Evolutionary conservation across 2,797 vertebrate species (phyloP).

Genomic region (Nyctibius grandis): DNA sequence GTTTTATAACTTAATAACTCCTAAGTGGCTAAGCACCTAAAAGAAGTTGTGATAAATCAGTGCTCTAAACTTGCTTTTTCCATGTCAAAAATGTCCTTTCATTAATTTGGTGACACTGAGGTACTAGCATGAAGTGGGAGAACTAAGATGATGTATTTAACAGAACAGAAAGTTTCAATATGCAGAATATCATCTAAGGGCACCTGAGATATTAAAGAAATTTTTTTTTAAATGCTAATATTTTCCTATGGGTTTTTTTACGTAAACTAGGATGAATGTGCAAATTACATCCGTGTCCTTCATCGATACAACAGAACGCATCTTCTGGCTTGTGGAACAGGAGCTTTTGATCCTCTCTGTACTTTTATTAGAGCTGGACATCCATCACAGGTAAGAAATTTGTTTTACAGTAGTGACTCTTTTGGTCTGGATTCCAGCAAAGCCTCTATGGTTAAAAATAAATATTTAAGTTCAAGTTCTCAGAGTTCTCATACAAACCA

Average conservation of each 20-base stretch:
- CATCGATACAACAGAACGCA: slow-evolving; percentile 92
- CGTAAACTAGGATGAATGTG: slow-evolving; percentile 85
- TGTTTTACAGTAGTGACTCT: background rate
- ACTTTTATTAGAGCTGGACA: slow-evolving; percentile 83
- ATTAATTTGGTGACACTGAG: background rate
- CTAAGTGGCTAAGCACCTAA: background rate
- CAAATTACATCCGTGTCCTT: slow-evolving; percentile 91
- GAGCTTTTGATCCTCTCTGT: slow-evolving; percentile 90
- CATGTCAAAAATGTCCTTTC: background rate
- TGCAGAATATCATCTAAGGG: background rate
- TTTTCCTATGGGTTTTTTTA: background rate
- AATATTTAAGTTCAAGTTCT: background rate
- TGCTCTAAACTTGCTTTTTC: background rate
- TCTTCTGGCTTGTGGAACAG: slow-evolving; percentile 90
- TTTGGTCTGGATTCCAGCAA: background rate
- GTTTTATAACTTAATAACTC: background rate
- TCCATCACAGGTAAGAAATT: slow-evolving; percentile 81
- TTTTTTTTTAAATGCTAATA: background rate
- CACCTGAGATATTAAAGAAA: fast-evolving
- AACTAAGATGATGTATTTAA: background rate
- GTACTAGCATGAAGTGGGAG: background rate
- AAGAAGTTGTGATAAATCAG: background rate
- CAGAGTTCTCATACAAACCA: background rate
- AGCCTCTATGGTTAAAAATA: background rate
- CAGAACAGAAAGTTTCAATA: background rate